phyloP scores from a whole-genome alignment of 1,140 invertebrate species.

The Dendrolimus kikuchii region DNA sequence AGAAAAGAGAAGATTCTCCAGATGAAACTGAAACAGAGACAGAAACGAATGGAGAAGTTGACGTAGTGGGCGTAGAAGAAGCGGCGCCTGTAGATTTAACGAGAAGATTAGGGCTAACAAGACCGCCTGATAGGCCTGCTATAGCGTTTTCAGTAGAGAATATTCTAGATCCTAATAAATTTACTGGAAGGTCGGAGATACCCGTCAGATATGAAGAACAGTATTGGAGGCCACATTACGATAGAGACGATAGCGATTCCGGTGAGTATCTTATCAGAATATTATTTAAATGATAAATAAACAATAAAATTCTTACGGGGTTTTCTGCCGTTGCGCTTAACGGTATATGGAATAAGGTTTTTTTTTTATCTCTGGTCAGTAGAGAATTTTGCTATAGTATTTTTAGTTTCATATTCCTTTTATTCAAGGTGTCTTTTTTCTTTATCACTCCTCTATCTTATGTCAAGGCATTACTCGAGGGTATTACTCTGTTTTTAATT shows the following conservation, averaged over 20 bases:
- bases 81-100: slow-evolving; percentile 62
- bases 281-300: not conserved
- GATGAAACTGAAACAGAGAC: slow-evolving; percentile 37
- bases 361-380: too few species aligned
- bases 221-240: slow-evolving; percentile 76
- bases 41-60: slow-evolving; percentile 51
- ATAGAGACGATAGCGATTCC: slow-evolving; percentile 73
- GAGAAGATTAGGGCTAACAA: slow-evolving; percentile 48
- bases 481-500: too few species aligned
- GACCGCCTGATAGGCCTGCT: slow-evolving; percentile 47
- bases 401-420: too few species aligned
- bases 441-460: too few species aligned
- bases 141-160: slow-evolving; percentile 93
- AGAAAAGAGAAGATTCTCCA: slow-evolving; percentile 40
- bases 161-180: slow-evolving; percentile 92
- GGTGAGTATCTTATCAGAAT: slow-evolving; percentile 49
- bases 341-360: too few species aligned
- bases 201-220: slow-evolving; percentile 56
- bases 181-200: slow-evolving; percentile 78
- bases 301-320: not conserved
- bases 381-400: too few species aligned
- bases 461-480: too few species aligned
- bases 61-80: slow-evolving; percentile 62
- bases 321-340: too few species aligned
- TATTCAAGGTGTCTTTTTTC: too few species aligned